A percentile compares a stretch with the other conserved stretches of the same genome.
Evolutionary conservation across 2,797 vertebrate genomes (phyloP).

Genomic region (Myiotriccus ornatus): DNA sequence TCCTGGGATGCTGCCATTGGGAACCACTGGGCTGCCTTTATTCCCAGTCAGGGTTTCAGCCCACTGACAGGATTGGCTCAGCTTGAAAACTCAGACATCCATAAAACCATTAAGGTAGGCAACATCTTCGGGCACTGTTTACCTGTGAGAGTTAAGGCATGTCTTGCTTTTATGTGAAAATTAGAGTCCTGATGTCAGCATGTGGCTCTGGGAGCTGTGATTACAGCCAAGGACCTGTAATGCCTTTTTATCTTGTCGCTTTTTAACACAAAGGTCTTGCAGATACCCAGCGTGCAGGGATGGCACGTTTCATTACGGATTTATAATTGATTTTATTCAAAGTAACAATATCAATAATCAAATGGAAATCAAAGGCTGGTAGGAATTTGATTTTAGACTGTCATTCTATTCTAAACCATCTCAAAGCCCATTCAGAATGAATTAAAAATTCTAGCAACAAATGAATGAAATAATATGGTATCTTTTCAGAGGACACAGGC

Average conservation of each 20-base stretch:
- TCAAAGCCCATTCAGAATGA: background rate
- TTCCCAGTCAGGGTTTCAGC: background rate
- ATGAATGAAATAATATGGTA: background rate
- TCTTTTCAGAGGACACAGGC: conserved; percentile 30
- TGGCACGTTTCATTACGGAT: background rate
- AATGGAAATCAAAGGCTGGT: background rate
- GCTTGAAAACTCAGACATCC: background rate
- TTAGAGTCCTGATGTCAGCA: background rate
- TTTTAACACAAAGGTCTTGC: background rate
- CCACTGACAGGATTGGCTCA: background rate
- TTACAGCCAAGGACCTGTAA: background rate
- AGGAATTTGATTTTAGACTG: background rate
- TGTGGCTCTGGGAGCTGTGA: background rate
- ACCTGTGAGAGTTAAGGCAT: background rate
- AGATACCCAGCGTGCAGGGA: background rate
- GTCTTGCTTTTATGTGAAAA: background rate
- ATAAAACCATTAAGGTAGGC: background rate
- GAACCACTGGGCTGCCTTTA: background rate
- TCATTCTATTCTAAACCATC: background rate
- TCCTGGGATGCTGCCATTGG: background rate
- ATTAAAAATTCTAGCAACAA: background rate
- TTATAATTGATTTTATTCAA: background rate
- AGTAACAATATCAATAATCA: background rate
- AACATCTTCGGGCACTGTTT: background rate
- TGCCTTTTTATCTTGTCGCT: background rate